These are phyloP conservation scores for Arrhamphus sclerolepis DNA, from an alignment of 2,797 vertebrate genomes.

Conservation along the genomic window DNA sequence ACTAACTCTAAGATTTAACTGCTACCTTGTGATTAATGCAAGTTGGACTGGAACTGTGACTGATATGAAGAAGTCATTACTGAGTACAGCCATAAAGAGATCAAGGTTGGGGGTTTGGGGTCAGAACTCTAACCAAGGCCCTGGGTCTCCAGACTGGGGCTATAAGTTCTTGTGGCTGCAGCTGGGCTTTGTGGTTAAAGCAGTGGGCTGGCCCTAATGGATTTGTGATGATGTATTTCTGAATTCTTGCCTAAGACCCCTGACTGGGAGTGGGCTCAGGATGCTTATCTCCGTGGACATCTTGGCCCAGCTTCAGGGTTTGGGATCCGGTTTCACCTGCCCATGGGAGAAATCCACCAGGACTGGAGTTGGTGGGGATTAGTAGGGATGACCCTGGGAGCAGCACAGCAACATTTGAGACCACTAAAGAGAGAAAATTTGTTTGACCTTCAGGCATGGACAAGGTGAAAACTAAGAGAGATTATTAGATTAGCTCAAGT, in stretches of 20 bases:
- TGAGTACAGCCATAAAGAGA: slow-evolving; percentile 15
- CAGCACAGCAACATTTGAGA: slow-evolving; percentile 92
- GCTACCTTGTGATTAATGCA: neutral
- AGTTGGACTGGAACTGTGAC: neutral
- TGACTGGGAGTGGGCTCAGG: slow-evolving; percentile 87
- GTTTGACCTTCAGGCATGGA: slow-evolving; percentile 85
- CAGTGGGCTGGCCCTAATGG: slow-evolving; percentile 85
- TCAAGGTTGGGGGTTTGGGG: slow-evolving; percentile 68
- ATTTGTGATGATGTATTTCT: slow-evolving; percentile 92
- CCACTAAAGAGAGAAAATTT: slow-evolving; percentile 89
- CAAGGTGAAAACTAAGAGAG: slow-evolving; percentile 86
- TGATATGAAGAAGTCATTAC: slow-evolving; percentile 19
- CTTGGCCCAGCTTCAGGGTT: slow-evolving; percentile 88
- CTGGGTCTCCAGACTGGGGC: slow-evolving; percentile 20
- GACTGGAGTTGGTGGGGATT: slow-evolving; percentile 90
- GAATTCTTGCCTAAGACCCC: slow-evolving; percentile 89
- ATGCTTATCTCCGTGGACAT: slow-evolving; percentile 93
- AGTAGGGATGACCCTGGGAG: slow-evolving; percentile 89
- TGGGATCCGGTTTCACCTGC: slow-evolving; percentile 90
- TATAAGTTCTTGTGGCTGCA: slow-evolving; percentile 61
- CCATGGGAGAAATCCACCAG: slow-evolving; percentile 87
- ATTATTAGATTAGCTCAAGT: slow-evolving; percentile 84
- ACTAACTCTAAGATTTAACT: neutral
- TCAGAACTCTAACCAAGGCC: slow-evolving; percentile 61
- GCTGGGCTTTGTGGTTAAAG: slow-evolving; percentile 68